Percentiles rank a stretch among this genome's conserved stretches.
These are phyloP conservation scores for Illadopsis cleaveri DNA, from an alignment of 2,113 vertebrate genomes.

Conservation along the genomic window DNA sequence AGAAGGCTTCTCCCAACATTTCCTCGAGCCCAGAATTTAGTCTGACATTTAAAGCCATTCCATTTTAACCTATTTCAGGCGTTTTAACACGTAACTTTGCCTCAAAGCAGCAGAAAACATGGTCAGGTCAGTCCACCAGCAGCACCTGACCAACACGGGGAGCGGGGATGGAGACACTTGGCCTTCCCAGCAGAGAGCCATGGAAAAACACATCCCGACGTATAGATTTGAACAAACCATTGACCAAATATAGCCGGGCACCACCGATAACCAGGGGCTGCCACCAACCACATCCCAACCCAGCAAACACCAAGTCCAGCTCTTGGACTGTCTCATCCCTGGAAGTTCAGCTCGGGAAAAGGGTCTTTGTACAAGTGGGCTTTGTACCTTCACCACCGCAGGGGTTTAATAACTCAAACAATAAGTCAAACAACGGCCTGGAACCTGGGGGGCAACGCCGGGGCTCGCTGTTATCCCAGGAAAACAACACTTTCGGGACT, in stretches of 20 bases:
- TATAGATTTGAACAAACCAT: not conserved
- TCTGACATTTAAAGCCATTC: not conserved
- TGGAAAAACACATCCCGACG: not conserved
- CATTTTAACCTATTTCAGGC: not conserved
- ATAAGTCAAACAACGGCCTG: not conserved
- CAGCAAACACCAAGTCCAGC: not conserved
- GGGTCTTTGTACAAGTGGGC: not conserved
- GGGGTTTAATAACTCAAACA: not conserved
- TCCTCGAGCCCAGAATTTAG: not conserved
- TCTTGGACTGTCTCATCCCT: not conserved
- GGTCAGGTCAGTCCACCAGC: slow-evolving; percentile 3
- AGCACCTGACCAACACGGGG: not conserved
- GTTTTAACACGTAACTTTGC: not conserved
- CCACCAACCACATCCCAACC: not conserved
- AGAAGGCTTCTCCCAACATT: not conserved
- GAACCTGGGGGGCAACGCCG: not conserved
- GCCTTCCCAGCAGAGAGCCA: slow-evolving; percentile 46
- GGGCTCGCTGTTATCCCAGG: not conserved
- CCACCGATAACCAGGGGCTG: not conserved
- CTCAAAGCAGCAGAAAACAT: slow-evolving; percentile 29
- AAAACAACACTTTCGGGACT: not conserved
- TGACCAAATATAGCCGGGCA: slow-evolving; percentile 53
- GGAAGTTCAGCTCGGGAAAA: not conserved
- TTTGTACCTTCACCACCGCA: not conserved
- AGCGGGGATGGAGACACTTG: slow-evolving; percentile 12